Evolutionary conservation across 1,140 invertebrate genomes (phyloP), one percentile per base, ranked within the genome.

Genomic region (Plectus sambesii): DNA sequence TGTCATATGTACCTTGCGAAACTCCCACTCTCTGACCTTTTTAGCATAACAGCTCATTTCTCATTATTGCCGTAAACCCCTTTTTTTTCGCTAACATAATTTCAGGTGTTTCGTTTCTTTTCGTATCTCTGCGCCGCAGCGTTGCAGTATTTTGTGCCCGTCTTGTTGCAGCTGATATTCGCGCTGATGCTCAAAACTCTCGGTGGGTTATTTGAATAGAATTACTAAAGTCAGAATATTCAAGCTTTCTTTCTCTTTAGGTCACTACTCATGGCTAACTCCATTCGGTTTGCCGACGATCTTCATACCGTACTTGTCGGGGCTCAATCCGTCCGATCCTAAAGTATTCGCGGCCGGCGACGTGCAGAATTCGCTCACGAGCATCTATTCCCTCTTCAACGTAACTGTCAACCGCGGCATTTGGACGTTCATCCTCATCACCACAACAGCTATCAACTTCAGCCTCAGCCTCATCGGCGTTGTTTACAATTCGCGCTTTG

Each of bases 401-500:
- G 6, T 5, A 8, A 42, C 26, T 30, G 41, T 42, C 6, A 25
- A 42, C 15, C 41, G 17, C 19, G 41, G 25, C 41, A 27, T 42
- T 30, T 42, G 41, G 41, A 42, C 8, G 5, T 17, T 42, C 25
- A 27, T 25, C 20, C 41, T 42, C 20, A 30, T 42, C 19, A 27
- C 36, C 41, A 24, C 41, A 5, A 8, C 36, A 4, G 6, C 17
- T 8, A 30, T 22, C 5, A 42, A 42, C 41, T 27, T 30, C 5
- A 27, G 25, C 8, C 8, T 42, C 5, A 42, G 8, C 20, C 36
- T 42, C 20, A 42, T 42, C 8, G 41, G 41, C 12, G 26, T 42
- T 30, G 19, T 42, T 15, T 29, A 42, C 41, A 42, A 42, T 15
- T 42, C 41, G 5, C 49, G 6, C 51, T 30, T 40, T 62, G 51